These are phyloP conservation scores for Oceanodroma tethys DNA, from an alignment of 2,113 vertebrate species.

Conservation along the genomic window DNA sequence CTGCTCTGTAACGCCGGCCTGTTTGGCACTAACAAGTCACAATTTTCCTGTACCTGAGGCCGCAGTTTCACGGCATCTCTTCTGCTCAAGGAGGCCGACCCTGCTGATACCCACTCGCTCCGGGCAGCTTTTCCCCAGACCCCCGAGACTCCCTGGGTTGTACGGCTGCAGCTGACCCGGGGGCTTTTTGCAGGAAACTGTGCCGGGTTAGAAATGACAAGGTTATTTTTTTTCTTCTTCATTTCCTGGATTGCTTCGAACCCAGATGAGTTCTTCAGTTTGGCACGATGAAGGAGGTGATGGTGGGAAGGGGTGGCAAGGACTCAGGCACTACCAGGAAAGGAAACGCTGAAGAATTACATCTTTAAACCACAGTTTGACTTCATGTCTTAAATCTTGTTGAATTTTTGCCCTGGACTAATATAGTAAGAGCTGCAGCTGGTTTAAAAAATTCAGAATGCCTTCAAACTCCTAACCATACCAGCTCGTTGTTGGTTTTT, in stretches of 20 bases:
- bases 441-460: neutral
- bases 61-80: neutral
- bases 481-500: neutral
- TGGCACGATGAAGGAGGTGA: neutral
- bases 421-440: neutral
- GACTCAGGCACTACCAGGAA: neutral
- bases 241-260: neutral
- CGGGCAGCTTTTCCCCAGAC: rapidly evolving
- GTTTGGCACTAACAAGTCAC: neutral
- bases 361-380: neutral
- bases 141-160: neutral
- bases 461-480: neutral
- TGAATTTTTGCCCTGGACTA: neutral
- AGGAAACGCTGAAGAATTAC: neutral
- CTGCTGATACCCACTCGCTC: neutral
- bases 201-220: neutral
- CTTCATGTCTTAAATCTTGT: neutral
- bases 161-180: rapidly evolving
- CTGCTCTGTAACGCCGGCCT: neutral
- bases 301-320: neutral
- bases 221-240: neutral
- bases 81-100: neutral
- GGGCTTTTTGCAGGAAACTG: neutral
- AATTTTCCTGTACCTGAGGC: neutral
- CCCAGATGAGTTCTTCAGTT: neutral